These are phyloP conservation scores for Empis livida DNA, from an alignment of 2,888 invertebrate genomes.

Conservation along the genomic window DNA sequence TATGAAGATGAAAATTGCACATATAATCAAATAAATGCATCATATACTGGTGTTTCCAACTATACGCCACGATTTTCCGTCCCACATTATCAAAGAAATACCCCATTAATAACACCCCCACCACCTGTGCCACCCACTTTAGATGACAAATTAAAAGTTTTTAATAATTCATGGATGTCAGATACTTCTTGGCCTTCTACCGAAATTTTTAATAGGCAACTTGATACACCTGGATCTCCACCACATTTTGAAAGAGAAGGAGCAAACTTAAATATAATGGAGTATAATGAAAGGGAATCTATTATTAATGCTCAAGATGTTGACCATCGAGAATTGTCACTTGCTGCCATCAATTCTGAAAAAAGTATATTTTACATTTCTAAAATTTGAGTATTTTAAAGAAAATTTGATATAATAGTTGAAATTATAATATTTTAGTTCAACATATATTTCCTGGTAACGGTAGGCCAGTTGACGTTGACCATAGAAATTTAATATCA, in stretches of 20 bases:
- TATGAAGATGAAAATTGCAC: not conserved
- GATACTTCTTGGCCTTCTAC: conserved; percentile 35
- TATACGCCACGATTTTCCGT: too few relatives aligned
- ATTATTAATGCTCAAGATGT: conserved; percentile 36
- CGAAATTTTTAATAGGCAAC: conserved; percentile 27
- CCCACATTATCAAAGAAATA: not conserved
- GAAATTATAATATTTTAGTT: not conserved
- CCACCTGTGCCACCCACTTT: conserved; percentile 32
- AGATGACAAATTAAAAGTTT: conserved; percentile 26
- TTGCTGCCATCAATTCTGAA: conserved; percentile 17
- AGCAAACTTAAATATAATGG: conserved; percentile 41
- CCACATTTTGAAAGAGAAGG: conserved; percentile 50
- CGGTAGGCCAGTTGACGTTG: conserved; percentile 48
- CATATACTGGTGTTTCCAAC: not conserved
- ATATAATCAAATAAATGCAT: not conserved
- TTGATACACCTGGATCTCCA: conserved; percentile 52
- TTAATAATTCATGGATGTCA: conserved; percentile 37
- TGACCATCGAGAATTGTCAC: conserved; percentile 46
- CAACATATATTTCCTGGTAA: conserved; percentile 19
- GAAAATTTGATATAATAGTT: not conserved
- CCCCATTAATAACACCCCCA: conserved; percentile 13
- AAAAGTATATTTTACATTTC: not conserved
- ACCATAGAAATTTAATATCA: conserved; percentile 73
- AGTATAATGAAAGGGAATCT: conserved; percentile 44
- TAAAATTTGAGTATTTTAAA: not conserved